phyloP scores from a whole-genome alignment of 2,888 invertebrate species.

The Melanchra persicariae region DNA sequence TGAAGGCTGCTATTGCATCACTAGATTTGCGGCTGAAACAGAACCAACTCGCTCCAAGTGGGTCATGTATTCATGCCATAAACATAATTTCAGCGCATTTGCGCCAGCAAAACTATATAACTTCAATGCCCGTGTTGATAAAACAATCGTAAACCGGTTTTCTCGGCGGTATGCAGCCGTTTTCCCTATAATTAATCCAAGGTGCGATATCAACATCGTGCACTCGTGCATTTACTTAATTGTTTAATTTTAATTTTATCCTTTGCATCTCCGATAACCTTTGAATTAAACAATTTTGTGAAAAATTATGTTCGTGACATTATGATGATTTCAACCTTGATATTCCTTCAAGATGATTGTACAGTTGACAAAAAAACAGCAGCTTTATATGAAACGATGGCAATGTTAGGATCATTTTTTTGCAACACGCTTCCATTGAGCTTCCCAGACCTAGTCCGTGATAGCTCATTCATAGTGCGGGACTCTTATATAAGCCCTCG shows the following conservation, averaged over 20 bases:
- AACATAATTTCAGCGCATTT: slow-evolving; percentile 80
- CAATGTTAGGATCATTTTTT: not conserved
- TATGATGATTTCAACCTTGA: slow-evolving; percentile 10
- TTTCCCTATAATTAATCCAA: slow-evolving; percentile 58
- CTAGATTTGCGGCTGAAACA: slow-evolving; percentile 77
- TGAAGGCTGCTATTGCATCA: slow-evolving; percentile 82
- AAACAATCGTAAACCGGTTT: slow-evolving; percentile 83
- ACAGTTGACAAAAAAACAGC: slow-evolving; percentile 11
- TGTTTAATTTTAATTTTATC: slow-evolving; percentile 28
- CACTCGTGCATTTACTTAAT: slow-evolving; percentile 40
- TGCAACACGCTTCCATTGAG: not conserved
- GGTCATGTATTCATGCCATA: slow-evolving; percentile 85
- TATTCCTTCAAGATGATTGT: slow-evolving; percentile 10
- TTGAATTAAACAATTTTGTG: slow-evolving; percentile 12
- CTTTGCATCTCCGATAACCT: slow-evolving; percentile 24
- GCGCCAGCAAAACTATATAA: slow-evolving; percentile 71
- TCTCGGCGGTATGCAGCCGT: slow-evolving; percentile 60
- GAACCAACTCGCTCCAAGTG: slow-evolving; percentile 82
- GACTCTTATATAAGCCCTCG: slow-evolving; percentile 22
- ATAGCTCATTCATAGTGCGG: slow-evolving; percentile 38
- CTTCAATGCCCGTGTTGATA: slow-evolving; percentile 74
- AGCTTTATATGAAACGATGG: not conserved
- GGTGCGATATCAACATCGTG: slow-evolving; percentile 45
- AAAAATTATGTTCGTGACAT: slow-evolving; percentile 22
- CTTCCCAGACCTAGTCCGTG: slow-evolving; percentile 11